Evolutionary conservation across 2,888 invertebrate species (phyloP).

Genomic region (Hirtodrosophila duncani): DNA sequence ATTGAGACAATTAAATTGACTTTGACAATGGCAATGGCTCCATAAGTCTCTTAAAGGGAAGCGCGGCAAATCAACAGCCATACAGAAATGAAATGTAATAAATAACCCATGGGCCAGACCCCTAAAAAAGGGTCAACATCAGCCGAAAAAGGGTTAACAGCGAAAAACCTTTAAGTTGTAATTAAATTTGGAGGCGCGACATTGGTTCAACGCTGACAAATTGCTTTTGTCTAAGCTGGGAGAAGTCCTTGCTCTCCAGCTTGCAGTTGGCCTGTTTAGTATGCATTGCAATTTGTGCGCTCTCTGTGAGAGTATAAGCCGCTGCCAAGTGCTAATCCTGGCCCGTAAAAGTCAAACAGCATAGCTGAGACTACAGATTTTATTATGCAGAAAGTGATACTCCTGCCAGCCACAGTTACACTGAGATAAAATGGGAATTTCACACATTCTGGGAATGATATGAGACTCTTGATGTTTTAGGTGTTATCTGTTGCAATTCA

Average conservation of each 20-base stretch:
- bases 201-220: slow-evolving; percentile 14
- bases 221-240: slow-evolving; percentile 21
- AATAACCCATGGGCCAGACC: slow-evolving; percentile 42
- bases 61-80: slow-evolving; percentile 48
- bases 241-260: slow-evolving; percentile 10
- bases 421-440: not conserved
- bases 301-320: slow-evolving; percentile 39
- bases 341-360: no score
- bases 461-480: no score
- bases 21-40: slow-evolving; percentile 52
- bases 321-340: slow-evolving; percentile 6
- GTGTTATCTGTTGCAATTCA: no score
- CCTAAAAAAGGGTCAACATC: slow-evolving; percentile 6
- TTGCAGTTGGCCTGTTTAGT: slow-evolving; percentile 37
- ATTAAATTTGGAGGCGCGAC: no score
- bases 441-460: not conserved
- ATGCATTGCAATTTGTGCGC: slow-evolving; percentile 60
- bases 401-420: slow-evolving; percentile 7
- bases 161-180: slow-evolving; percentile 57
- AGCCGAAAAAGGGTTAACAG: slow-evolving; percentile 15
- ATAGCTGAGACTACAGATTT: slow-evolving; percentile 46
- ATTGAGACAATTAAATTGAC: slow-evolving; percentile 71
- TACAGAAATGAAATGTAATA: slow-evolving; percentile 49
- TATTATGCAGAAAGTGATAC: slow-evolving; percentile 63
- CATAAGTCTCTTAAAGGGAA: slow-evolving; percentile 21